Evolutionary conservation across 2,797 vertebrate genomes (phyloP), one percentile per base, ranked within the genome.

Genomic region (Syngnathus acus): DNA sequence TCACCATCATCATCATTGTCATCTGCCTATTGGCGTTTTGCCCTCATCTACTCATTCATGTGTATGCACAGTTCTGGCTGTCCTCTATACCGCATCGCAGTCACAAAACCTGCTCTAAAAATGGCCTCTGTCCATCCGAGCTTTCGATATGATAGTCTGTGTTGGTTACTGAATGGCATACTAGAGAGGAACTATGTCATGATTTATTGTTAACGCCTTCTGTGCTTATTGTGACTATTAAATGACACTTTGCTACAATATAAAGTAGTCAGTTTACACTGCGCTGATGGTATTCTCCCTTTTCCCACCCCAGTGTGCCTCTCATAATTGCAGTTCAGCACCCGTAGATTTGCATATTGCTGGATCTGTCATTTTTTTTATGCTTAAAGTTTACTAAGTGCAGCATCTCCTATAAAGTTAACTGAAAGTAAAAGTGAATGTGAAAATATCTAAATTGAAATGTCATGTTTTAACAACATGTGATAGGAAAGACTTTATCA

Each of bases 11-110:
- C 72, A 60, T 74, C 39, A 43, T 23, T 23, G 40, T 62, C 72
- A 62, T 74, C 78, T 80, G 81, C 78, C 84, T 74, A 74, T 81
- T 83, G 87, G 83, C 82, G 74, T 70, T 74, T 74, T 72, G 73
- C 73, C 72, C 73, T 78, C 65, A 65, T 75, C 68, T 68, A 39
- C 58, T 76, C 57, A 68, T 60, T 65, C 73, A 57, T 68, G 69
- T 77, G 63, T 76, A 42, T 65, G 42, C 73, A 70, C 45, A 69
- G 57, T 68, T 62, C 60, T 69, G 55, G 19, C 68, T 76, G 55
- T 67, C 71, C 72, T 69, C 60, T 50, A 66, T 51, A 45, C 60
- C 58, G 43, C 60, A 72, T 76, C 70, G 51, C 68, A 66, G 67
- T 59, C 65, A 54, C 62, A 65, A 64, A 72, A 67, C 64, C 68